Percentiles rank a stretch among this genome's conserved stretches.
Evolutionary conservation across 2,797 vertebrate species (phyloP).

Genomic region (Molothrus aeneus): DNA sequence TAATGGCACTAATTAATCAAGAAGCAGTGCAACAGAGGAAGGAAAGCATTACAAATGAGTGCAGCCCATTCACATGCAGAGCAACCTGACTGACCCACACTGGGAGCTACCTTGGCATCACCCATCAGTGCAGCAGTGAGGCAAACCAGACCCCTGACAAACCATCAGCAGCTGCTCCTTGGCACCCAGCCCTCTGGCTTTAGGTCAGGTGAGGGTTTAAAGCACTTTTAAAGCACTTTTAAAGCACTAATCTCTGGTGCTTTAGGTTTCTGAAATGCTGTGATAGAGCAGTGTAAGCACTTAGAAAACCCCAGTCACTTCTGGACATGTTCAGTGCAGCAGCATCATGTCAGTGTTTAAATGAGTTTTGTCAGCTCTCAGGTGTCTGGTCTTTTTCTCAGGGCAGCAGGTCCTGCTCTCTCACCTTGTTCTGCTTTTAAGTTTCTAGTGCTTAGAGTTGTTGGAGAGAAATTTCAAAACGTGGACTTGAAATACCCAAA

Average conservation of each 20-base stretch:
- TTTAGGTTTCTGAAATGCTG: neutral
- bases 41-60: slow-evolving; percentile 17
- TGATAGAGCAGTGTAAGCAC: neutral
- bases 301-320: neutral
- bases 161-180: fast-evolving
- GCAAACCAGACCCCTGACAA: neutral
- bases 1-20: slow-evolving; percentile 62
- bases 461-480: neutral
- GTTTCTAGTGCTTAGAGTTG: neutral
- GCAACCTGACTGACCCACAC: neutral
- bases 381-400: neutral
- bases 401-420: neutral
- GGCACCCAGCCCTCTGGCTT: neutral
- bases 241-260: neutral
- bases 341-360: neutral
- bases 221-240: slow-evolving; percentile 16
- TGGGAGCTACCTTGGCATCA: neutral
- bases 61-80: neutral
- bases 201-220: neutral
- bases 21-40: neutral
- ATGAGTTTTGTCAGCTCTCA: slow-evolving; percentile 23
- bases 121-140: neutral
- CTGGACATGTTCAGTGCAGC: neutral
- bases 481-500: neutral
- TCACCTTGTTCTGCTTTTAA: slow-evolving; percentile 7